Percentiles rank a stretch among this genome's conserved stretches.
phyloP scores from a whole-genome alignment of 1,140 invertebrate genomes.

The Sipha flava region DNA sequence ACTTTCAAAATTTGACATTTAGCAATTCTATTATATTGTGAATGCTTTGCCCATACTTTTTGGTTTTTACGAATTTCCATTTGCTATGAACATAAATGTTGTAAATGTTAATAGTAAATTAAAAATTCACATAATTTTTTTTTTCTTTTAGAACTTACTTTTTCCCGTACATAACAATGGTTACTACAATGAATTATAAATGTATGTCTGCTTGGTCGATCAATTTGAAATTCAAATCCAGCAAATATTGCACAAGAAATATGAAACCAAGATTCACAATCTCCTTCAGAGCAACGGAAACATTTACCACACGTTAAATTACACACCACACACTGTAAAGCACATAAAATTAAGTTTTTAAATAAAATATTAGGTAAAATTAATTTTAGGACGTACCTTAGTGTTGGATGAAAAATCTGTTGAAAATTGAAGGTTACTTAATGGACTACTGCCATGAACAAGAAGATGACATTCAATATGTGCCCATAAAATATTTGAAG shows the following conservation, averaged over 20 bases:
- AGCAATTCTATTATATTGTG: not conserved
- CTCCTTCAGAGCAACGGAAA: constrained; percentile 46
- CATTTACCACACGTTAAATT: constrained; percentile 37
- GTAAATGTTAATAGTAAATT: too few relatives aligned
- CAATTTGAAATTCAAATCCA: constrained; percentile 43
- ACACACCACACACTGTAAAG: constrained; percentile 28
- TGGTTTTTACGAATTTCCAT: not conserved
- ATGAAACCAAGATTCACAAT: constrained; percentile 46
- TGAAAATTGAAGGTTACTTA: not conserved
- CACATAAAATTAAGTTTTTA: not conserved
- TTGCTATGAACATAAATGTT: not conserved
- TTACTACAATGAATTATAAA: not conserved
- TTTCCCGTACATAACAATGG: not conserved
- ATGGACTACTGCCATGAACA: not conserved
- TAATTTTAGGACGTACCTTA: not conserved
- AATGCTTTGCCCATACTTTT: not conserved
- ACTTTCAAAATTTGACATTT: not conserved
- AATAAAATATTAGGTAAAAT: not conserved
- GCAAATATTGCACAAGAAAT: constrained; percentile 48
- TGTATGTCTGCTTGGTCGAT: not conserved
- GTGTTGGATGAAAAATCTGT: not conserved
- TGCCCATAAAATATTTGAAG: not conserved
- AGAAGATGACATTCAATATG: constrained; percentile 4
- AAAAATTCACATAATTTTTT: too few relatives aligned
- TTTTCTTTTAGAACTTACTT: too few relatives aligned